phyloP scores from a whole-genome alignment of 2,797 vertebrate genomes.

The Tangara arthus region DNA sequence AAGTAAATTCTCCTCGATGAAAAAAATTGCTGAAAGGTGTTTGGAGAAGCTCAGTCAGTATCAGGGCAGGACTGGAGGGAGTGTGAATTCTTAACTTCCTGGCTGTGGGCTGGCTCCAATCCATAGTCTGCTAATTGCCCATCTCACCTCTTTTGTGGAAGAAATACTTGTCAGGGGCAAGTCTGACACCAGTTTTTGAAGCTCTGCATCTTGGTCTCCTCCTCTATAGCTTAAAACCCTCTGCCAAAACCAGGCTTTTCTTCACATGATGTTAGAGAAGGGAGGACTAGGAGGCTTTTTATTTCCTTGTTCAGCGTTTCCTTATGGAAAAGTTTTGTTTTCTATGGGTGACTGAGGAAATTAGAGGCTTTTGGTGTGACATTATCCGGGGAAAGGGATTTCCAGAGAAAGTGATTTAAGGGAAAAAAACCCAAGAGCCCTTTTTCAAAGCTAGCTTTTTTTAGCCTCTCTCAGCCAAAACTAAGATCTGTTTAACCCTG shows the following conservation, averaged over 20 bases:
- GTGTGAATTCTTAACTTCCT: neutral
- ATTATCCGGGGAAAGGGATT: neutral
- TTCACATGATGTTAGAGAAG: neutral
- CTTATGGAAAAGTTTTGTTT: neutral
- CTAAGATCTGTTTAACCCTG: neutral
- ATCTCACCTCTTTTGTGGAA: neutral
- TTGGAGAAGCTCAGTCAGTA: neutral
- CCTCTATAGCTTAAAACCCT: neutral
- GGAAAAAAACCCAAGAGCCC: neutral
- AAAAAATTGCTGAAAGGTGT: neutral
- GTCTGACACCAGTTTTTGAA: neutral
- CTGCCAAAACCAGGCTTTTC: neutral
- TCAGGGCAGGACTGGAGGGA: rapidly evolving
- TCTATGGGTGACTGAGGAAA: neutral
- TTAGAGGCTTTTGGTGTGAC: neutral
- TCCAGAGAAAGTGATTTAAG: neutral
- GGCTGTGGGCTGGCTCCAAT: neutral
- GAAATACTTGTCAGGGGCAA: neutral
- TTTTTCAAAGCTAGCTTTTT: neutral
- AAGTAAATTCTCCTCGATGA: neutral
- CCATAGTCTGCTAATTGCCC: neutral
- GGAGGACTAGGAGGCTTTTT: neutral
- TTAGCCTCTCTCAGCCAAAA: neutral
- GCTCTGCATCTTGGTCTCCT: neutral
- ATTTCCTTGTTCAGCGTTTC: neutral